Conservation (phyloP, 2,113 vertebrate species). For the Epinephelus lanceolatus region DNA sequence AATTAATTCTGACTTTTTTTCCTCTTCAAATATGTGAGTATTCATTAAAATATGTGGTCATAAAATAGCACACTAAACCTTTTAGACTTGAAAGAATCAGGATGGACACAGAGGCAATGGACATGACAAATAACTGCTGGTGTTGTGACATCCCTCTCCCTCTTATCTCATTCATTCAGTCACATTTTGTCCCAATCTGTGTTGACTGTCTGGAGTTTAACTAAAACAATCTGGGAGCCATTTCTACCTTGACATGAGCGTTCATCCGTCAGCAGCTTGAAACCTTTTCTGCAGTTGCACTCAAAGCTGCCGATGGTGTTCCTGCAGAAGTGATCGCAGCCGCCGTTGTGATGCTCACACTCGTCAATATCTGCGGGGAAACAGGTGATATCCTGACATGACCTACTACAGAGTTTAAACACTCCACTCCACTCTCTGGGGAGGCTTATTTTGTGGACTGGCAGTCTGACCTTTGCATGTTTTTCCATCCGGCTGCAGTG, state of each 20-base stretch:
- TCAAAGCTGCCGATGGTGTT: conserved; percentile 98
- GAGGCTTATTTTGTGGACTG: neutral
- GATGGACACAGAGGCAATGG: neutral
- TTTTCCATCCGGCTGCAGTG: conserved; percentile 94
- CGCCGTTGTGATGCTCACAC: conserved; percentile 92
- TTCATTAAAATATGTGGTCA: neutral
- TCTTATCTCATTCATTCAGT: neutral
- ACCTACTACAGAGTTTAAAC: neutral
- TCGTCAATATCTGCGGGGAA: conserved; percentile 93
- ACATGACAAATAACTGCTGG: neutral
- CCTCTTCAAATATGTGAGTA: neutral
- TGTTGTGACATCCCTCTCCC: neutral
- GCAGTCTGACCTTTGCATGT: conserved; percentile 93
- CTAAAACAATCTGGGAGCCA: neutral
- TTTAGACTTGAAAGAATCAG: neutral
- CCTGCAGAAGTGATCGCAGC: conserved; percentile 97
- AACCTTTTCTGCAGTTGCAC: conserved; percentile 97
- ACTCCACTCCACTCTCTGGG: neutral
- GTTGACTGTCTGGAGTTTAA: neutral
- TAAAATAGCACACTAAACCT: neutral
- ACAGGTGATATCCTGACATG: neutral
- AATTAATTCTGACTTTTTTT: neutral
- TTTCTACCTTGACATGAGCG: conserved; percentile 96
- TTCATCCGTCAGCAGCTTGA: conserved; percentile 97
- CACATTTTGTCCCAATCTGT: neutral